Conservation (phyloP, 2,797 vertebrate species). For the Gambusia yucatana region DNA sequence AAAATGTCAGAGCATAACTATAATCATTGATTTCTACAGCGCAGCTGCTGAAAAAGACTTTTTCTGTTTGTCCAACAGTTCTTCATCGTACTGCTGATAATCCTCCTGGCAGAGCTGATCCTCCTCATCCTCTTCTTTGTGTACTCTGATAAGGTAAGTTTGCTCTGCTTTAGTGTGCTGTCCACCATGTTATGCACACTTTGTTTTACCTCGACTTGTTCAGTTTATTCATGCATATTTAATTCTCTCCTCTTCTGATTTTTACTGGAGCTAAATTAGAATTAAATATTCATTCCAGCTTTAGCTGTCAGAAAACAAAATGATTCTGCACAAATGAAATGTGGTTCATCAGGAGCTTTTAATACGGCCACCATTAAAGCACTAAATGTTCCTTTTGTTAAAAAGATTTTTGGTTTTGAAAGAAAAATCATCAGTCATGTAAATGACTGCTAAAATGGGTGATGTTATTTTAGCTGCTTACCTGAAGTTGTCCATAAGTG, state of each 20-base stretch:
- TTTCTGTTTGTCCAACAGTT: constrained; percentile 84
- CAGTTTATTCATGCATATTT: neutral
- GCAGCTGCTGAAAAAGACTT: constrained; percentile 24
- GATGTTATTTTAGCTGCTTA: neutral
- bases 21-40: constrained; percentile 13
- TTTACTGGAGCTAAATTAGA: neutral
- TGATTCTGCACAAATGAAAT: neutral
- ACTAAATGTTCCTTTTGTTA: neutral
- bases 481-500: neutral
- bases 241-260: neutral
- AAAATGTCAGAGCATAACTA: constrained; percentile 1
- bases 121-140: constrained; percentile 97
- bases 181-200: neutral
- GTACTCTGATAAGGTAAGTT: constrained; percentile 96
- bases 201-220: neutral
- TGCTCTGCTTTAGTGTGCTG: constrained; percentile 5
- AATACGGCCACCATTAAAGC: neutral
- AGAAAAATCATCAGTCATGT: neutral
- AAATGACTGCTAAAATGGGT: neutral
- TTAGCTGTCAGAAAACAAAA: neutral
- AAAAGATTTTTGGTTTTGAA: neutral
- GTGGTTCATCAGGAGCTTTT: neutral
- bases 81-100: constrained; percentile 95
- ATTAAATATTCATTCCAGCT: neutral
- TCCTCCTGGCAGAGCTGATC: constrained; percentile 95